Base-by-base conservation (phyloP, 2,797 vertebrate genomes). In the Erethizon dorsatum region DNA sequence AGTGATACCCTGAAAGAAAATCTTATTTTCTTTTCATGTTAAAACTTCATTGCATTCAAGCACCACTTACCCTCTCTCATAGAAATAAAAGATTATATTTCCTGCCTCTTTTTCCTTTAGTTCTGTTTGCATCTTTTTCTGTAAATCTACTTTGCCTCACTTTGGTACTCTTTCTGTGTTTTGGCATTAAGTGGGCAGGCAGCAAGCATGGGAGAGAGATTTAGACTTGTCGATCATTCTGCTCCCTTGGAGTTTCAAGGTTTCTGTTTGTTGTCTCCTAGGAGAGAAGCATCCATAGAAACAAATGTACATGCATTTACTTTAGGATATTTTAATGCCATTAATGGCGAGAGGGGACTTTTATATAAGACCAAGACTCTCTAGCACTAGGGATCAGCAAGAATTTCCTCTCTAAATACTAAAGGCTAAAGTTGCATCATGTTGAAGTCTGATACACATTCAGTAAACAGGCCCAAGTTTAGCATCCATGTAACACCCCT, bases 241-340 rank as follows among this genome's bases (percentile, higher is more conserved):
- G 50, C 45, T 91, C 75, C 91, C 78, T 95, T 54, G 71, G 69
- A 92, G 77, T 69, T 85, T 82, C 54, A 91, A 94, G 63, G 80
- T 82, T 80, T 97, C 77, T 92, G 45, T 95, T 83, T 94, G 75
- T 77, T 57, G 82, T 97, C 93, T 92, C 83, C 88, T 56, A 86
- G 77, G 94, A 94, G 47, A 82, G 61, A 33, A 89, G 71, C 63
- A 93, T 18, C 95, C 96, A 96, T 91, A 96, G 83, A 88, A 94
- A 94, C 84, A 91, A 69, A 94, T 41, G 89, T 90, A 95, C 96
- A 94, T 91, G 65, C 88, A 82, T 57, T 96, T 94, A 97, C 87
- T 97, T 89, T 84, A 93, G 83, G 75, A 47, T 57, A 57, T 88
- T 84, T 93, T 69, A 94, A 90, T 75, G 78, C 37, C 77, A 71